Evolutionary conservation across 2,113 vertebrate species (phyloP), one percentile per base, ranked within the genome.

Genomic region (Lucifuga dentata): DNA sequence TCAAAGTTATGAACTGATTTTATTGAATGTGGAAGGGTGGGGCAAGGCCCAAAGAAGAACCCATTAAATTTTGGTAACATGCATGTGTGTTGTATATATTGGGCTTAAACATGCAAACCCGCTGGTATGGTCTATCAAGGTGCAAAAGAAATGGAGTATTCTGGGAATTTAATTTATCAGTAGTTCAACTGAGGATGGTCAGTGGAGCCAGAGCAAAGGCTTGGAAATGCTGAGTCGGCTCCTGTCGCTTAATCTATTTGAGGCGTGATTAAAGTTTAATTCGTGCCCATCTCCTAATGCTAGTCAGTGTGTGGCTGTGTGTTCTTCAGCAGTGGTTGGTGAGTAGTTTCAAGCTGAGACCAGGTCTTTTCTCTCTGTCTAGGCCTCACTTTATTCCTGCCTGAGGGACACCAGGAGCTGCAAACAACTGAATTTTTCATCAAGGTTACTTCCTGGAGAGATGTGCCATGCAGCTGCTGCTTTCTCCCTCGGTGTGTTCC

Each of bases 181-280:
- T 20, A 68, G 53, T 77, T 80, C 61, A 81, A 68, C 84, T 49
- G 45, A 45, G 57, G 86, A 87, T 92, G 94, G 94, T 93, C 94
- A 94, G 93, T 93, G 90, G 91, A 95, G 73, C 68, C 57, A 68
- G 92, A 93, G 94, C 91, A 83, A 68, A 91, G 91, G 88, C 93
- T 90, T 73, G 86, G 90, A 94, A 94, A 86, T 90, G 95, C 95
- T 97, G 96, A 97, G 94, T 96, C 92, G 91, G 94, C 94, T 93
- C 85, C 90, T 94, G 91, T 91, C 91, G 91, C 88, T 90, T 92
- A 87, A 94, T 88, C 88, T 88, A 88, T 90, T 80, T 84, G 84
- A 88, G 87, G 86, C 82, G 90, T 92, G 94, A 96, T 95, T 94
- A 95, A 96, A 96, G 93, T 94, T 95, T 96, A 94, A 95, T 93